These are phyloP conservation scores for Telmatochromis bifrenatus DNA, from an alignment of 2,113 vertebrate species.

Conservation along the genomic window DNA sequence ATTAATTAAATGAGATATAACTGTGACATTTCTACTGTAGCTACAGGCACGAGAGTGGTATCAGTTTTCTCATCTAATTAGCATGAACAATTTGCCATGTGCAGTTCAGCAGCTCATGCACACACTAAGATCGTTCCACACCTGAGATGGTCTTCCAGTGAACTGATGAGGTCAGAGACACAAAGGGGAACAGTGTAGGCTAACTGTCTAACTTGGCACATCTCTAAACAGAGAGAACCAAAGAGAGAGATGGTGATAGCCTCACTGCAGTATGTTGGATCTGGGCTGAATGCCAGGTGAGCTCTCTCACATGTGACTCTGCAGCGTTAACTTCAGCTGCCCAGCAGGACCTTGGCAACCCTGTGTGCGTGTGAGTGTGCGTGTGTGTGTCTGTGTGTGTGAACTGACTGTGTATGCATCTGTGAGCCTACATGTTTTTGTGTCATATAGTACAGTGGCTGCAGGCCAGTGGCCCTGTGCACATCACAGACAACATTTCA, in stretches of 20 bases:
- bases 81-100: neutral
- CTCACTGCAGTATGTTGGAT: constrained; percentile 37
- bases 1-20: neutral
- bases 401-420: neutral
- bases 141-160: neutral
- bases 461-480: neutral
- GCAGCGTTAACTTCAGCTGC: constrained; percentile 55
- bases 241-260: neutral
- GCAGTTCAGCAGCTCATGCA: neutral
- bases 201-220: constrained; percentile 29
- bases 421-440: neutral
- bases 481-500: constrained; percentile 12
- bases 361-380: neutral
- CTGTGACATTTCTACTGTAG: neutral
- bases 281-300: constrained; percentile 58
- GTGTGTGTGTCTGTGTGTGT: neutral
- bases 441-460: neutral
- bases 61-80: neutral
- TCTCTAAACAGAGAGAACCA: neutral
- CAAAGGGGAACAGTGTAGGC: constrained; percentile 13
- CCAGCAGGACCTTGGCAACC: constrained; percentile 42
- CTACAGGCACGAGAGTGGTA: neutral
- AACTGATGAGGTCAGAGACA: constrained; percentile 12
- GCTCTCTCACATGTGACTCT: constrained; percentile 54
- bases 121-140: neutral